phyloP scores from a whole-genome alignment of 2,797 vertebrate species.

The Limnodromus scolopaceus region DNA sequence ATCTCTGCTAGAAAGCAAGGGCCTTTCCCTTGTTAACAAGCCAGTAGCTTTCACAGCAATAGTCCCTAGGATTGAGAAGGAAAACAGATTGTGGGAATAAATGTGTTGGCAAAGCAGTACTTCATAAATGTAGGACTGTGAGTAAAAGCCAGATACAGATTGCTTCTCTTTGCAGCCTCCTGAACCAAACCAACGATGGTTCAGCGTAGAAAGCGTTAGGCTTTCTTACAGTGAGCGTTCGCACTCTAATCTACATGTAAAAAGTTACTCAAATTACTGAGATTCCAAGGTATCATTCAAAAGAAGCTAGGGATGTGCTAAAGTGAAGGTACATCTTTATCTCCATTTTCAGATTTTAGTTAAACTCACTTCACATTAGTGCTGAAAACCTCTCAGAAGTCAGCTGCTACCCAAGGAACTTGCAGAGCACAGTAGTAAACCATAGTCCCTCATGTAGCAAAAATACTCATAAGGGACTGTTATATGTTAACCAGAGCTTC shows the following conservation, averaged over 20 bases:
- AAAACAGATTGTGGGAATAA: neutral
- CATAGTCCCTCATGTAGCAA: neutral
- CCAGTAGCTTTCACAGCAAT: neutral
- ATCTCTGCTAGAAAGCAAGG: neutral
- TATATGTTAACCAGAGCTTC: neutral
- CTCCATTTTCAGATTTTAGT: neutral
- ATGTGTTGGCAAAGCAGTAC: neutral
- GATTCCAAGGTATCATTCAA: neutral
- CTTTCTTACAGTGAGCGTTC: neutral
- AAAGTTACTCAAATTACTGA: neutral
- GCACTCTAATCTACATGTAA: accelerated
- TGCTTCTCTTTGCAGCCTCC: neutral
- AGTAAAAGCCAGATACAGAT: neutral
- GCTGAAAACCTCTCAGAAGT: neutral
- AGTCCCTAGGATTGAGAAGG: neutral
- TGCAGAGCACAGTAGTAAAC: neutral
- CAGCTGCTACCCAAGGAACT: neutral
- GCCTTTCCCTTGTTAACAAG: neutral
- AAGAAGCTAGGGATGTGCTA: neutral
- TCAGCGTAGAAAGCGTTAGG: neutral
- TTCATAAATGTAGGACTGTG: neutral
- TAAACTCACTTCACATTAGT: neutral
- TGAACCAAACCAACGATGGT: neutral
- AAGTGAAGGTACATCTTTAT: neutral
- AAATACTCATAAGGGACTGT: neutral